A percentile compares a stretch with the other conserved stretches of the same genome.
phyloP scores from a whole-genome alignment of 2,888 invertebrate genomes.

The Amphipyra berbera region DNA sequence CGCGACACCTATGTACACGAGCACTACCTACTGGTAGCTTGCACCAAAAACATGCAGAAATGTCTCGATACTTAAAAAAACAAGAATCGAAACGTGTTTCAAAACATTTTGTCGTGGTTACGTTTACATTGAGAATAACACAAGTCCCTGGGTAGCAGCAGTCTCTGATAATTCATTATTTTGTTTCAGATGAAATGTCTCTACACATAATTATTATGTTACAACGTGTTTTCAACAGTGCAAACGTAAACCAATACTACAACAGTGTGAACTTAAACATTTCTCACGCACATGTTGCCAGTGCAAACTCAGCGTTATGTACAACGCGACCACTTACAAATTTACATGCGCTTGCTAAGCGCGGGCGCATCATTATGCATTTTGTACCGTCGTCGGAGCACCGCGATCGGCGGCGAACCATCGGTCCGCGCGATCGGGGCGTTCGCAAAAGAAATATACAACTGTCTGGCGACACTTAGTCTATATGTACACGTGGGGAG shows the following conservation, averaged over 20 bases:
- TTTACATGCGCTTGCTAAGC: conserved; percentile 53
- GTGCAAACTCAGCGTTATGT: conserved; percentile 46
- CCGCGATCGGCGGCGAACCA: conserved; percentile 60
- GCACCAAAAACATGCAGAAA: conserved; percentile 18
- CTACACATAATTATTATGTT: conserved; percentile 33
- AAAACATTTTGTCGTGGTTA: conserved; percentile 15
- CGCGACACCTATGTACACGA: conserved; percentile 25
- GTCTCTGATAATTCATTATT: conserved; percentile 8
- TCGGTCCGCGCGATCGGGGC: conserved; percentile 79
- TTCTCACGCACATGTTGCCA: conserved; percentile 26
- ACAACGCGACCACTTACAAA: conserved; percentile 49
- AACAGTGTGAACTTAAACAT: conserved; percentile 34
- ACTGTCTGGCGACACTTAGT: conserved; percentile 58
- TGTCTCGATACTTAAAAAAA: conserved; percentile 18
- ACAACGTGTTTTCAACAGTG: conserved; percentile 43
- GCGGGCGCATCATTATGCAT: conserved; percentile 76
- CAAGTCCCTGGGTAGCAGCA: conserved; percentile 38
- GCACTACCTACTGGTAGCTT: conserved; percentile 4
- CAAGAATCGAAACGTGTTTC: conserved; percentile 19
- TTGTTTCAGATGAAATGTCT: conserved; percentile 30
- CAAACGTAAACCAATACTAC: conserved; percentile 37
- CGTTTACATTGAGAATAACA: conserved; percentile 37
- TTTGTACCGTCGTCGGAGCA: conserved; percentile 83
- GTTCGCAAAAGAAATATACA: conserved; percentile 74
- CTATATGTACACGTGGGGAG: conserved; percentile 63